Evolutionary conservation across 92 coral and sea anemone species (phyloP).

Genomic region (Hydrozoanthus gracilis): DNA sequence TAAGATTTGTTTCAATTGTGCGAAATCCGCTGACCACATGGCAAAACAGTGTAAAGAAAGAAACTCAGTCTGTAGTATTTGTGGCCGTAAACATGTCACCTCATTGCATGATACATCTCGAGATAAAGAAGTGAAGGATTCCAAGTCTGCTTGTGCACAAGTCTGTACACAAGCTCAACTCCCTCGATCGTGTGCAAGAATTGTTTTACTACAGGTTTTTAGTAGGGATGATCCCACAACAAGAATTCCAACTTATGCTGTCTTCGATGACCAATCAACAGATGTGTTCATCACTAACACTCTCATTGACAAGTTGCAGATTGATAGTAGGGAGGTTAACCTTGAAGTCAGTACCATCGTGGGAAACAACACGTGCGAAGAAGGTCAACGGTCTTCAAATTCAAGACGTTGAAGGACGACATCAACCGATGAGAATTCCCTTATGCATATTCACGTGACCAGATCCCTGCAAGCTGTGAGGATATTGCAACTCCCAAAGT

Average conservation of each 20-base stretch:
- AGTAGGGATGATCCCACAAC: conserved; percentile 54
- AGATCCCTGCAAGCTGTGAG: conserved; percentile 57
- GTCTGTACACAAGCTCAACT: conserved; percentile 57
- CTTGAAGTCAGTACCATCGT: background rate
- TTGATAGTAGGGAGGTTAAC: background rate
- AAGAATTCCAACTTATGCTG: conserved; percentile 38
- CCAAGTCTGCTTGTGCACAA: conserved; percentile 61
- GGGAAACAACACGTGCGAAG: no score
- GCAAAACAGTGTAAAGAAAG: conserved; percentile 56
- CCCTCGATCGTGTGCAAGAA: conserved; percentile 71
- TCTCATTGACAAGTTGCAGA: conserved; percentile 2
- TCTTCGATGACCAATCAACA: conserved; percentile 38
- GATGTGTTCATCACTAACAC: conserved; percentile 47
- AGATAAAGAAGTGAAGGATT: conserved; percentile 33
- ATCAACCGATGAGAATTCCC: conserved; percentile 45
- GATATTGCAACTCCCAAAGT: conserved; percentile 63
- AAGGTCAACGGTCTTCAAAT: no score
- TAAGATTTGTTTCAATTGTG: conserved; percentile 63
- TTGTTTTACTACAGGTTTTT: conserved; percentile 68
- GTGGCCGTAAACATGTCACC: conserved; percentile 67
- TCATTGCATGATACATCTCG: conserved; percentile 62
- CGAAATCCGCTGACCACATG: conserved; percentile 49
- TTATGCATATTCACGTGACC: conserved; percentile 51
- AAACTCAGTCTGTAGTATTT: conserved; percentile 58
- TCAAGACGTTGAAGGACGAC: conserved; percentile 35